These are phyloP conservation scores for Phalangium opilio DNA, from an alignment of 2,888 invertebrate species.

Conservation along the genomic window DNA sequence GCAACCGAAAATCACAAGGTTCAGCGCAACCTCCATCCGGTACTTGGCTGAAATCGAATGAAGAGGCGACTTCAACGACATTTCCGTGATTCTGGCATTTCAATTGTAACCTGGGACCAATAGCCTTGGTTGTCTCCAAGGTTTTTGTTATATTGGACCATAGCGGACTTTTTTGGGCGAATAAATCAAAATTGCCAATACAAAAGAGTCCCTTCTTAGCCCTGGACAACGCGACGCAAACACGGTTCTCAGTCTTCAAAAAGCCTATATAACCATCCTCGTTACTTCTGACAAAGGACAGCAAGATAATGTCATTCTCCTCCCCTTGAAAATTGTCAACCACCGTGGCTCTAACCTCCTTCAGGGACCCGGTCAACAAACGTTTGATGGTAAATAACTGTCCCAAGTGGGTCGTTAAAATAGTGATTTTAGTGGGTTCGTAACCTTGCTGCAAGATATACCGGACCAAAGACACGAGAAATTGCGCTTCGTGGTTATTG, in stretches of 20 bases:
- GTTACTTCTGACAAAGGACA: slow-evolving; percentile 65
- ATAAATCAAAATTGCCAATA: slow-evolving; percentile 43
- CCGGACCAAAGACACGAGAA: background rate
- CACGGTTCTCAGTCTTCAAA: slow-evolving; percentile 48
- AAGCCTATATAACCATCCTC: slow-evolving; percentile 50
- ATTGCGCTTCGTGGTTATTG: background rate
- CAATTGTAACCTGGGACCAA: slow-evolving; percentile 12
- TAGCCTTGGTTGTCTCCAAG: slow-evolving; percentile 7
- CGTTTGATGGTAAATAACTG: slow-evolving; percentile 41
- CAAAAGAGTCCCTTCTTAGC: slow-evolving; percentile 54
- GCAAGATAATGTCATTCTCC: slow-evolving; percentile 57
- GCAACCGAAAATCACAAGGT: slow-evolving; percentile 26
- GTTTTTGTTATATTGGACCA: slow-evolving; percentile 12
- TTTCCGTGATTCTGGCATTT: slow-evolving; percentile 13
- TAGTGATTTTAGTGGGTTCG: slow-evolving; percentile 45
- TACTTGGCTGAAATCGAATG: slow-evolving; percentile 11
- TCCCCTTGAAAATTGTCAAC: slow-evolving; percentile 71
- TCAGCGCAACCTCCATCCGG: slow-evolving; percentile 25
- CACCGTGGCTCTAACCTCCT: background rate
- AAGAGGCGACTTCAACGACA: slow-evolving; percentile 4
- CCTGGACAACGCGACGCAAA: slow-evolving; percentile 34
- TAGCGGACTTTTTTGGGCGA: slow-evolving; percentile 7
- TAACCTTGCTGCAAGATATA: slow-evolving; percentile 48
- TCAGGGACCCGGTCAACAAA: too few species aligned
- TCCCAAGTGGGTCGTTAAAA: slow-evolving; percentile 54